phyloP scores from a whole-genome alignment of 2,113 vertebrate genomes.

The Equus quagga region DNA sequence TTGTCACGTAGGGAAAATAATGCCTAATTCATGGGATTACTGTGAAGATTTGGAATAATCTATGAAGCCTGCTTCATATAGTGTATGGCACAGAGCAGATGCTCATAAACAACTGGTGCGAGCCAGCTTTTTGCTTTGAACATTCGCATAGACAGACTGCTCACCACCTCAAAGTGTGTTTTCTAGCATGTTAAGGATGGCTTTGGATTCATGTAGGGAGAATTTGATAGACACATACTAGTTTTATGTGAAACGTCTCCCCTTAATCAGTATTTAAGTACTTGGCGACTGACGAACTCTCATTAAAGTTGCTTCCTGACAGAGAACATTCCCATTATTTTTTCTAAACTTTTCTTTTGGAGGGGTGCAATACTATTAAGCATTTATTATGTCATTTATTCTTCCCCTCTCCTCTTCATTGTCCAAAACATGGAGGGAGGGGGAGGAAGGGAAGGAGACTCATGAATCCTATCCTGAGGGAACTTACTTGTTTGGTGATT shows the following conservation, averaged over 20 bases:
- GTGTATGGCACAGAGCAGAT: neutral
- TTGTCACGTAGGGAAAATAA: neutral
- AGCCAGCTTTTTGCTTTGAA: neutral
- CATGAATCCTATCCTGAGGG: neutral
- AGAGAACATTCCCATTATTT: neutral
- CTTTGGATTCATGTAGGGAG: constrained; percentile 28
- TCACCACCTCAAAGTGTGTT: neutral
- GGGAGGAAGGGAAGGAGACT: neutral
- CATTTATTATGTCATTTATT: constrained; percentile 7
- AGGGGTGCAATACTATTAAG: neutral
- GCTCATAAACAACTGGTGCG: neutral
- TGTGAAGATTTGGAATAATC: neutral
- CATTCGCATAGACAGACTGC: neutral
- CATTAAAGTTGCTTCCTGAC: neutral
- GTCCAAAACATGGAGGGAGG: neutral
- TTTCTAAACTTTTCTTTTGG: neutral
- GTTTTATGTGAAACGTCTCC: neutral
- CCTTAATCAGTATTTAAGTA: constrained; percentile 9
- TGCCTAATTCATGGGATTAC: neutral
- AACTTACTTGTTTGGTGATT: constrained; percentile 44
- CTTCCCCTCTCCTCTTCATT: neutral
- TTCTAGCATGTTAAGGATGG: neutral
- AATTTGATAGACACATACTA: neutral
- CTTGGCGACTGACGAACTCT: neutral
- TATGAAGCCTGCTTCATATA: neutral